Base-by-base conservation (phyloP, 2,797 vertebrate genomes). In the Gallinago stenura region DNA sequence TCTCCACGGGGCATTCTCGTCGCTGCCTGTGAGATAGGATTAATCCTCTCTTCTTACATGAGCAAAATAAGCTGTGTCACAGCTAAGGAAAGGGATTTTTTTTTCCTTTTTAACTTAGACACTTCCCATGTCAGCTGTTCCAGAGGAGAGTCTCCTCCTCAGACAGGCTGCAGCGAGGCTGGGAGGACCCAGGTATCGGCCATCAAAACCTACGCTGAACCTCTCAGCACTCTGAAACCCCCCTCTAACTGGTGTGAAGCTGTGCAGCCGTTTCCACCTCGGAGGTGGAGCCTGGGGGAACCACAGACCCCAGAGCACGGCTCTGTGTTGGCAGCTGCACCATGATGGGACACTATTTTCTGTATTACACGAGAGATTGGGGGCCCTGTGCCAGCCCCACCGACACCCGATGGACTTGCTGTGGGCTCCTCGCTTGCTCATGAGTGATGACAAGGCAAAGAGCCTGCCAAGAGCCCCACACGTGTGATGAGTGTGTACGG, bases 41-140 rank as follows among this genome's bases (percentile, higher is more conserved):
- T 92, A 96, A 94, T 92, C 70, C 71, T 75, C 72, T 16, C 46
- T 70, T 51, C 80, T 79, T 43, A 33, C 6, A n/a, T 2, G 35
- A 64, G 41, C 64, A 80, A 82, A 75, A 64, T 78, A 90, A 94
- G 43, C 90, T 62, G 4, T 79, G 83, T 43, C 83, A 83, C 65
- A 77, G 83, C 70, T 62, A 35, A 54, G 50, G 77, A 43, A 69
- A 53, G 18, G 10, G 28, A 37, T 31, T 68, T 46, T 35, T 28
- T n/a, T 22, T 46, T 46, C 22, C 30, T 69, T 48, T 76, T 48
- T 16, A 77, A 62, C 31, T 62, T 57, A 31, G 51, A 39, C 28
- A 43, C 17, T 45, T 65, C 41, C 48, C 72, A 12, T 7, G 31
- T 10, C 39, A 12, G 31, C 35, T 2, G 20, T 50, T 80, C 61